Evolutionary conservation across 2,888 invertebrate genomes (phyloP).

Genomic region (Pandemis cinnamomeana): DNA sequence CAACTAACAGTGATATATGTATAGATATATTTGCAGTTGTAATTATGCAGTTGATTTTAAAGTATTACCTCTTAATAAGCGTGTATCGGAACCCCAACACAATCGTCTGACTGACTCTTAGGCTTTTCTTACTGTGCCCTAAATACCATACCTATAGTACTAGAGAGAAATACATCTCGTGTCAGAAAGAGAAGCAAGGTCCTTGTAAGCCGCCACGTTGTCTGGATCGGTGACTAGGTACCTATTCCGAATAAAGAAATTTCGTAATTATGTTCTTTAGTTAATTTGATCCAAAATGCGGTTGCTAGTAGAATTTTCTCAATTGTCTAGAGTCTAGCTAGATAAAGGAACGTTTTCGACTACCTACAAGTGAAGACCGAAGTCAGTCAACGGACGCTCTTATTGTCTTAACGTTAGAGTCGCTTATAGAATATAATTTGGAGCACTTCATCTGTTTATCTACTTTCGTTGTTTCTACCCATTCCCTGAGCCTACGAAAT

Average conservation of each 20-base stretch:
- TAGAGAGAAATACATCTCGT: background rate
- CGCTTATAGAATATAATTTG: background rate
- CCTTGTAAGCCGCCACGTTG: background rate
- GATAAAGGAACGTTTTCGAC: background rate
- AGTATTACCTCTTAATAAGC: too few species aligned
- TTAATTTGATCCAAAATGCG: background rate
- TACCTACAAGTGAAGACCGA: too few species aligned
- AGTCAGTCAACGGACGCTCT: background rate
- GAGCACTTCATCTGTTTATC: background rate
- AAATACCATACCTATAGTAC: background rate
- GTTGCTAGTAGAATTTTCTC: background rate
- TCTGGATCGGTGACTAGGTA: background rate
- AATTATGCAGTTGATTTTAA: too few species aligned
- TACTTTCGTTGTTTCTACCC: background rate
- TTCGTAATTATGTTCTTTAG: background rate
- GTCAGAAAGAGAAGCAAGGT: background rate
- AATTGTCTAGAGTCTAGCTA: background rate
- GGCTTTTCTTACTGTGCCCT: background rate
- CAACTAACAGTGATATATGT: too few species aligned
- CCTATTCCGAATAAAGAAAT: background rate
- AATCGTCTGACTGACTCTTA: background rate
- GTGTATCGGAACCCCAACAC: too few species aligned
- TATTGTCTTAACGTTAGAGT: background rate
- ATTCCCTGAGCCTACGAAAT: background rate
- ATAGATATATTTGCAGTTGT: too few species aligned